phyloP scores from a whole-genome alignment of 2,113 vertebrate species.

The Azemiops feae region DNA sequence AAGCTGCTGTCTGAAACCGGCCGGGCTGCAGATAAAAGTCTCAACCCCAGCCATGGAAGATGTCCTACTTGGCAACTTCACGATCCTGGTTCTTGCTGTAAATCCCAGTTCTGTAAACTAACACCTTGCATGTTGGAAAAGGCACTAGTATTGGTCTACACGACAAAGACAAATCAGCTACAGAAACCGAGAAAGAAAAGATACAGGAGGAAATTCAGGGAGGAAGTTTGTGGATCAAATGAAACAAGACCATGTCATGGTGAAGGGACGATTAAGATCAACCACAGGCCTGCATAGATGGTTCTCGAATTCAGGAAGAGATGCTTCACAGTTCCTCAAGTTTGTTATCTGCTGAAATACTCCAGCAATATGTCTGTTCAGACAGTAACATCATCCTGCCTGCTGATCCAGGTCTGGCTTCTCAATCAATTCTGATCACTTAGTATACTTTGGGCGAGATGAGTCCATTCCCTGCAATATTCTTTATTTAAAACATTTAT shows the following conservation, averaged over 20 bases:
- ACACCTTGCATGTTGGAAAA: background rate
- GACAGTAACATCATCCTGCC: background rate
- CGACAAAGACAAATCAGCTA: background rate
- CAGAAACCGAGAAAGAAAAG: background rate
- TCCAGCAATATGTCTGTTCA: background rate
- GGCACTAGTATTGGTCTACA: background rate
- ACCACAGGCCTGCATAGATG: background rate
- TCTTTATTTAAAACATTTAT: background rate
- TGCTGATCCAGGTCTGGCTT: background rate
- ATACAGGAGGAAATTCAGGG: background rate
- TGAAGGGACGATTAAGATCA: background rate
- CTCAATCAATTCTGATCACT: background rate
- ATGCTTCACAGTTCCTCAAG: background rate
- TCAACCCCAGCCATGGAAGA: background rate
- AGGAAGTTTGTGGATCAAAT: background rate
- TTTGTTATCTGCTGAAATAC: background rate
- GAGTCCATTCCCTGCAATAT: background rate
- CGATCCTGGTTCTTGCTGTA: background rate
- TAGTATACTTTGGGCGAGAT: background rate
- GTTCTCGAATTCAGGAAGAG: background rate
- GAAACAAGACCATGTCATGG: background rate
- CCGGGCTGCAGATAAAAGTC: background rate
- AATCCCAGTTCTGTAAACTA: background rate
- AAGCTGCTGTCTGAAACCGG: background rate
- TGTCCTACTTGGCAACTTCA: background rate